Evolutionary conservation across 2,888 invertebrate genomes (phyloP).

Genomic region (Syrphus vitripennis): DNA sequence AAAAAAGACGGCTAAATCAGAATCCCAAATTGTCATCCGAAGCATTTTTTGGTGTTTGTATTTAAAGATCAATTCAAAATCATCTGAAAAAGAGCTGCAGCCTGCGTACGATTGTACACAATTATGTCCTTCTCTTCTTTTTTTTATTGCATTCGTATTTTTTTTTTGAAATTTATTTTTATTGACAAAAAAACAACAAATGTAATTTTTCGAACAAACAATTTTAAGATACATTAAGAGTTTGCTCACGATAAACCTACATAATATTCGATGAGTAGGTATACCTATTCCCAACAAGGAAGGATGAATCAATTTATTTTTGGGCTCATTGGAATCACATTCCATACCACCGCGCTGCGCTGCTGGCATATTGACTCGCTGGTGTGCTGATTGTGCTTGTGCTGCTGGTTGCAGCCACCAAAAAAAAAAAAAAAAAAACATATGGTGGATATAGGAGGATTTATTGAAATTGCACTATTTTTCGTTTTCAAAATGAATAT

Average conservation of each 20-base stretch:
- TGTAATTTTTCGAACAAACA: neutral
- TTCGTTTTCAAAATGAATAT: constrained; percentile 43
- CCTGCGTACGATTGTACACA: too few relatives aligned
- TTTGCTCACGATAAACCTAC: neutral
- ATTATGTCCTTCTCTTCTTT: too few relatives aligned
- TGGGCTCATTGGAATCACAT: neutral
- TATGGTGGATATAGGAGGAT: neutral
- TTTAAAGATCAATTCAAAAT: too few relatives aligned
- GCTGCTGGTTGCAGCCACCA: neutral
- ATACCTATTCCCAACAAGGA: neutral
- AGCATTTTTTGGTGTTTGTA: too few relatives aligned
- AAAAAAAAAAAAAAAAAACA: neutral
- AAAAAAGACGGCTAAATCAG: too few relatives aligned
- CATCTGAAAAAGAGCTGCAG: too few relatives aligned
- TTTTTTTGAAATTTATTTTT: too few relatives aligned
- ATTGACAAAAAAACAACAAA: too few relatives aligned
- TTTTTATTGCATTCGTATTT: too few relatives aligned
- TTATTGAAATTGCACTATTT: constrained; percentile 39
- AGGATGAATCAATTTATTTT: neutral
- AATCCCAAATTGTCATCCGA: too few relatives aligned
- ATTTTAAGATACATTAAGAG: neutral
- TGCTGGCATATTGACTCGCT: neutral
- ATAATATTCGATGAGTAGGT: neutral
- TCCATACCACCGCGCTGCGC: neutral
- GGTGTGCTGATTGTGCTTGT: neutral